Percentiles rank a stretch among this genome's conserved stretches.
These are phyloP conservation scores for Porites australiensis DNA, from an alignment of 64 coral and sea anemone species.

Conservation along the genomic window DNA sequence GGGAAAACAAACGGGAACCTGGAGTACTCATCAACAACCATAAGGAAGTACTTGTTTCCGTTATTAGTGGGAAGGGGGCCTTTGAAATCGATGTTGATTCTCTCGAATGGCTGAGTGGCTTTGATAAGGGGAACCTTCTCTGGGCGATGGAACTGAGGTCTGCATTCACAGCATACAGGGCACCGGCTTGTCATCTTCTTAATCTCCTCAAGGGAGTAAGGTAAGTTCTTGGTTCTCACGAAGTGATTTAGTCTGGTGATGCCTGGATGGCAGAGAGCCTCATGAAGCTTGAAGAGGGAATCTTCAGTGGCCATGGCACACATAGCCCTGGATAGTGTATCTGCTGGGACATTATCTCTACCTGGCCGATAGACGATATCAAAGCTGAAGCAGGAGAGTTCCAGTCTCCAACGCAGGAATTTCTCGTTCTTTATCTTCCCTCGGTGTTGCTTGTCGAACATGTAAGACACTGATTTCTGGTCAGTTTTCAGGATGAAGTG, in stretches of 20 bases:
- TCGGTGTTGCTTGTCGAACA: slow-evolving; percentile 42
- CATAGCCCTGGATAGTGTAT: slow-evolving; percentile 47
- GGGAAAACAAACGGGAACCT: slow-evolving; percentile 67
- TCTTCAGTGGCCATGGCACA: slow-evolving; percentile 29
- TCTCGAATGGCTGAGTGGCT: slow-evolving; percentile 63
- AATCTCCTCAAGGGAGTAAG: slow-evolving; percentile 47
- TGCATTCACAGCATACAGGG: slow-evolving; percentile 70
- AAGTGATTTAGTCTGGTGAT: slow-evolving; percentile 54
- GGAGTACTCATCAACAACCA: slow-evolving; percentile 68
- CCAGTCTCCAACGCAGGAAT: slow-evolving; percentile 42
- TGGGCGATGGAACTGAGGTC: slow-evolving; percentile 58
- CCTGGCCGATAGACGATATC: slow-evolving; percentile 66
- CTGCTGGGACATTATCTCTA: slow-evolving; percentile 47
- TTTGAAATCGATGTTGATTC: slow-evolving; percentile 83
- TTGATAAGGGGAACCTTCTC: slow-evolving; percentile 73
- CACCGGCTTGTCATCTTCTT: slow-evolving; percentile 60
- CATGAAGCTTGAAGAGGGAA: slow-evolving; percentile 44
- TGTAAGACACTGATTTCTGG: slow-evolving; percentile 71
- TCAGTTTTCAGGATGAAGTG: slow-evolving; percentile 68
- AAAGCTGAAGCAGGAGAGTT: slow-evolving; percentile 59
- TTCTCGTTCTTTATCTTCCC: slow-evolving; percentile 70
- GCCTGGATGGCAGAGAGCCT: slow-evolving; percentile 63
- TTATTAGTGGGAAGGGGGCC: slow-evolving; percentile 59
- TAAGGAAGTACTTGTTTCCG: slow-evolving; percentile 71
- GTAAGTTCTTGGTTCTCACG: slow-evolving; percentile 67